Evolutionary conservation across 2,113 vertebrate species (phyloP), one percentile per base, ranked within the genome.

Genomic region (Oreotragus oreotragus): DNA sequence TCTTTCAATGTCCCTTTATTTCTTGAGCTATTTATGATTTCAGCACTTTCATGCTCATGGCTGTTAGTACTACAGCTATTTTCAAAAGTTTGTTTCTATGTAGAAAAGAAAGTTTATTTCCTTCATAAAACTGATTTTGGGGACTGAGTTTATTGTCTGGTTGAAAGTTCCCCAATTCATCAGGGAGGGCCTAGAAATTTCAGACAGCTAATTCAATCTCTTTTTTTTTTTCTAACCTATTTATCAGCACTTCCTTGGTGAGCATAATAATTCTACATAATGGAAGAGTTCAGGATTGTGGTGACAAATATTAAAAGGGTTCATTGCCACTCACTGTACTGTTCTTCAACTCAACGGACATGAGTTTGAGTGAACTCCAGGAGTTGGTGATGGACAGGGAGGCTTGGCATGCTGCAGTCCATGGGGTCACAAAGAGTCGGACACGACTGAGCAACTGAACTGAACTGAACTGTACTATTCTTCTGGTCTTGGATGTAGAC

Each of bases 71-170:
- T 39, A 60, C 1, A 85, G 64, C 33, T 30, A 8, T 81, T 92
- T 96, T 83, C 4, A 87, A 88, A 8, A 2, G 4, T 28, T 88
- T 86, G 16, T 77, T 81, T 93, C 55, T 92, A 2, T 60, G 70
- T 25, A 28, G 0, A 47, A 76, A 88, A 58, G 47, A 64, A 90
- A 60, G 23, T 8, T 30, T 66, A 55, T 21, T 45, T 4, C 23
- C 13, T 91, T 91, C 36, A 1, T 21, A 85, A 94, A 95, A 85
- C 23, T 85, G 21, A 57, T 45, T 88, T 76, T 30, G 23, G 49
- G 27, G 5, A 45, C 43, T n/a, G 43, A 86, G 13, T 1, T 62
- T 92, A 43, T 21, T 53, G 11, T 90, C 39, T 64, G 8, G 33
- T 91, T 84, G 23, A 83, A 70, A 93, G 28, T 4, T 55, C 33